Evolutionary conservation across 2,113 vertebrate species (phyloP).

Genomic region (Trogon melanurus): DNA sequence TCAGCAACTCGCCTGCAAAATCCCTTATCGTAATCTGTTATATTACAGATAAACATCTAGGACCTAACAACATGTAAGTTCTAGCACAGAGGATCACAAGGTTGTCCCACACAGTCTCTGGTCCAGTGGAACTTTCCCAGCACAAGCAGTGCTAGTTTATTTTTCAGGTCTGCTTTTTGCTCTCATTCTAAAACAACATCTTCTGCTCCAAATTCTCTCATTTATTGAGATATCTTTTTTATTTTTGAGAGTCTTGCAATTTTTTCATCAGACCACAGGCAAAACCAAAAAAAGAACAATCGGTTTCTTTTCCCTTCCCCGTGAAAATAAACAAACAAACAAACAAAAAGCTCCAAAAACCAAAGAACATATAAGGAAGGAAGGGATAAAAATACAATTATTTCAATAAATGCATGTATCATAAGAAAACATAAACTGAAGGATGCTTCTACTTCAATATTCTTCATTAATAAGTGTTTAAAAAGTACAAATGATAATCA

Average conservation of each 20-base stretch:
- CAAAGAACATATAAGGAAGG: background rate
- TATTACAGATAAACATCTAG: background rate
- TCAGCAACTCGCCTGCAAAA: background rate
- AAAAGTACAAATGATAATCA: background rate
- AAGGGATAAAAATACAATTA: background rate
- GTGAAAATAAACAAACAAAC: background rate
- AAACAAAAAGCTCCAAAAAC: background rate
- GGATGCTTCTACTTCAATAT: background rate
- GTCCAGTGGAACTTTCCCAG: background rate
- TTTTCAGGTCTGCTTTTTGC: background rate
- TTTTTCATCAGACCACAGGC: background rate
- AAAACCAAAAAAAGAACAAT: rapidly evolving
- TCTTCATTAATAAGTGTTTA: background rate
- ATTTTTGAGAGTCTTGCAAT: background rate
- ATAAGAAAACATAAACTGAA: background rate
- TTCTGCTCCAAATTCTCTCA: background rate
- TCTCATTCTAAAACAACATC: background rate
- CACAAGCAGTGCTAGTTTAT: background rate
- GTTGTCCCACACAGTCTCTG: background rate
- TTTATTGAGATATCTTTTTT: background rate
- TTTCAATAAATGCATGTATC: background rate
- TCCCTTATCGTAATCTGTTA: background rate
- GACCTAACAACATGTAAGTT: background rate
- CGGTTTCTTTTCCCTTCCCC: background rate
- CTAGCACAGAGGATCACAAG: background rate